Conservation (phyloP, 2,797 vertebrate genomes). For the Lacerta bilineata region DNA sequence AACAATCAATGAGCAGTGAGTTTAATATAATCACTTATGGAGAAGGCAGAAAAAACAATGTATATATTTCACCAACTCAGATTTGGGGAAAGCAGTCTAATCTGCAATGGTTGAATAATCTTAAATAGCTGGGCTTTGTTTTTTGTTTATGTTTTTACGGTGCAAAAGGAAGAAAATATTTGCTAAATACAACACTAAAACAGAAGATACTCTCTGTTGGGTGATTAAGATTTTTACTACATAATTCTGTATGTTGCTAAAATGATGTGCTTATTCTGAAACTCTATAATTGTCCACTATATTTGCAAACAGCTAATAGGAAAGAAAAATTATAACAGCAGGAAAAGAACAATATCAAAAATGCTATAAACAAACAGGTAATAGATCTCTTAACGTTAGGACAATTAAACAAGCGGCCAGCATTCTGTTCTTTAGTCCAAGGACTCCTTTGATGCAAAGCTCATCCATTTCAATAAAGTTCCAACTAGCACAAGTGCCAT, state of each 20-base stretch:
- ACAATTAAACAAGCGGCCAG: not conserved
- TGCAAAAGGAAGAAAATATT: not conserved
- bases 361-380: not conserved
- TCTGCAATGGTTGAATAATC: not conserved
- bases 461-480: slow-evolving; percentile 25
- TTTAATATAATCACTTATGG: not conserved
- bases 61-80: not conserved
- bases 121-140: not conserved
- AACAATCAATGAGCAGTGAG: not conserved
- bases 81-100: not conserved
- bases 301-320: slow-evolving; percentile 17
- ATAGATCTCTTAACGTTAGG: not conserved
- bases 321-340: slow-evolving; percentile 30
- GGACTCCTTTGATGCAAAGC: not conserved
- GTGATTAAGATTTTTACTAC: not conserved
- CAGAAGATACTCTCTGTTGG: not conserved
- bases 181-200: not conserved
- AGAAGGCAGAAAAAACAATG: not conserved
- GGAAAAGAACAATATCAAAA: slow-evolving; percentile 14
- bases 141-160: not conserved
- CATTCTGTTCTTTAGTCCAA: not conserved
- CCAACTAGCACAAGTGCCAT: not conserved
- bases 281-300: not conserved
- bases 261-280: slow-evolving; percentile 11
- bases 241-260: not conserved